Evolutionary conservation across 1,140 invertebrate species (phyloP).

Genomic region (Ectropis grisescens): DNA sequence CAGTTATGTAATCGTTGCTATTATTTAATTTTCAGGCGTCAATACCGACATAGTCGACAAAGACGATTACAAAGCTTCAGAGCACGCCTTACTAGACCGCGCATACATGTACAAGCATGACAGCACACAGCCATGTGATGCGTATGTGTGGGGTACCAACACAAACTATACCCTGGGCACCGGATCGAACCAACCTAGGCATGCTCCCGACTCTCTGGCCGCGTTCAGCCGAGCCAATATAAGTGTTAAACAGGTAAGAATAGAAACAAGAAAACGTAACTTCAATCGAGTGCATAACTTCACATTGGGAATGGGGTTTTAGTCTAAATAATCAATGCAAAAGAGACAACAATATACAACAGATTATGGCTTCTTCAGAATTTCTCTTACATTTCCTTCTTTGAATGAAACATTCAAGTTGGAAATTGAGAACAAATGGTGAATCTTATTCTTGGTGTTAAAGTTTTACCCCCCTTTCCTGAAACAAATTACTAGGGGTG

Average conservation of each 20-base stretch:
- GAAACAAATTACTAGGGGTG: no score
- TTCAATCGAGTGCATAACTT: no score
- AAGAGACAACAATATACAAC: no score
- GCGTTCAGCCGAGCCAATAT: conserved; percentile 50
- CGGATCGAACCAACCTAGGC: conserved; percentile 48
- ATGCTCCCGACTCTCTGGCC: conserved; percentile 45
- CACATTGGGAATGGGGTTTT: no score
- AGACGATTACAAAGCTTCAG: conserved; percentile 58
- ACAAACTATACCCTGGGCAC: conserved; percentile 80
- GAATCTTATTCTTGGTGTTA: no score
- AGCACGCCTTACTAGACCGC: conserved; percentile 57
- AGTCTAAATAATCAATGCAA: no score
- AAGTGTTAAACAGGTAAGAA: conserved; percentile 51
- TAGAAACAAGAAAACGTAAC: no score
- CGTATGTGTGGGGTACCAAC: conserved; percentile 82
- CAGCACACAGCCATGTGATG: conserved; percentile 52
- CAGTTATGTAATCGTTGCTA: no score
- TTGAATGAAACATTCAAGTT: no score
- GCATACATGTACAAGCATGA: conserved; percentile 49
- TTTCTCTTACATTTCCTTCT: no score
- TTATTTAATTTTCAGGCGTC: conserved; percentile 33
- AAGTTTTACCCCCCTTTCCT: no score
- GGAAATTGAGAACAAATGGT: no score
- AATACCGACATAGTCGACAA: conserved; percentile 60
- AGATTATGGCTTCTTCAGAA: conserved; percentile 5